Percentiles rank a stretch among this genome's conserved stretches.
Evolutionary conservation across 2,888 invertebrate species (phyloP).

Genomic region (Balanococcus diminutus): DNA sequence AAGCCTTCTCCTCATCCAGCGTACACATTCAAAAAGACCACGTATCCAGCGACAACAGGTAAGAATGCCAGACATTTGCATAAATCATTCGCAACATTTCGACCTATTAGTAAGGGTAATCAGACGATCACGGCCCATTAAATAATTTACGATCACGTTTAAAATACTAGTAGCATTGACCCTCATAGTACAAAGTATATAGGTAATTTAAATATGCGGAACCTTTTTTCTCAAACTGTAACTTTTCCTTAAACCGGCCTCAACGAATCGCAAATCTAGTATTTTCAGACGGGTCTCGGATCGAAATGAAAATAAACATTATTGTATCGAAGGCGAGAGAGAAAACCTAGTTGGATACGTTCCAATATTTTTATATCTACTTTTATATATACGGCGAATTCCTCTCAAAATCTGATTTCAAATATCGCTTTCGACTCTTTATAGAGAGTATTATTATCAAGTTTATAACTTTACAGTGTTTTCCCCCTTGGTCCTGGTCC

Average conservation of each 20-base stretch:
- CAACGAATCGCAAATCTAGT: neutral
- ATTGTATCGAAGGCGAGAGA: constrained; percentile 38
- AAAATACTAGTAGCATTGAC: neutral
- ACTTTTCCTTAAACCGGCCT: constrained; percentile 45
- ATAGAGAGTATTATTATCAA: neutral
- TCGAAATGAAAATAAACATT: constrained; percentile 39
- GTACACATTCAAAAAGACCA: constrained; percentile 73
- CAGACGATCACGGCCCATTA: neutral
- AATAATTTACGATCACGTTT: neutral
- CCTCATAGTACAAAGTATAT: neutral
- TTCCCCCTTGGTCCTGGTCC: constrained; percentile 75
- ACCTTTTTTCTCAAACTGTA: neutral
- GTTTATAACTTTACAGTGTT: constrained; percentile 60
- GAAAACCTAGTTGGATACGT: constrained; percentile 16
- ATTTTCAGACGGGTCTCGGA: neutral
- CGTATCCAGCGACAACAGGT: constrained; percentile 45
- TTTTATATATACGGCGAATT: constrained; percentile 14
- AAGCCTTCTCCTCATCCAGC: constrained; percentile 80
- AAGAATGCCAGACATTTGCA: neutral
- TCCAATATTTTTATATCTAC: constrained; percentile 24
- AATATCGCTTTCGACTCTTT: neutral
- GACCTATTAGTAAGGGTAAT: neutral
- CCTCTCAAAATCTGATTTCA: constrained; percentile 18
- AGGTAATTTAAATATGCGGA: neutral
- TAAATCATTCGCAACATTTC: neutral